A percentile compares a stretch with the other conserved stretches of the same genome.
These are phyloP conservation scores for Lasioglossum leucozonium DNA, from an alignment of 2,888 invertebrate species.

Conservation along the genomic window DNA sequence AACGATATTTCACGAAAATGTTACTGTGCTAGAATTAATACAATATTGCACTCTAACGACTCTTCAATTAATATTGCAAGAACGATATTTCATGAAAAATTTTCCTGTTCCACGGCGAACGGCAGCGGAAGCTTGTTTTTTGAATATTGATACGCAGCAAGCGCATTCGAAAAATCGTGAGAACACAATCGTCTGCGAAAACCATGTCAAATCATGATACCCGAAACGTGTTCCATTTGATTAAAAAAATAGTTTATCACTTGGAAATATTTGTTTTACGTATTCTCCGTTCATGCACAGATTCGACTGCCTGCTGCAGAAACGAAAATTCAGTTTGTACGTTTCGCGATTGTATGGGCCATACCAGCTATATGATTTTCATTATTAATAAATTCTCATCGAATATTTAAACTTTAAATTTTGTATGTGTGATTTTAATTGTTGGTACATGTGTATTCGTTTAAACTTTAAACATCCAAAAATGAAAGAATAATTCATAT, in stretches of 20 bases:
- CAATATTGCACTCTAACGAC: too few species aligned
- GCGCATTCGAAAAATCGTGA: neutral
- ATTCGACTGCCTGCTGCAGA: neutral
- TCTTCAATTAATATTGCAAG: neutral
- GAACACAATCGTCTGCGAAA: neutral
- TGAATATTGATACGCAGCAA: neutral
- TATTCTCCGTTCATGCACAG: neutral
- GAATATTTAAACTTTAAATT: neutral
- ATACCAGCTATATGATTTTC: neutral
- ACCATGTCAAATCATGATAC: neutral
- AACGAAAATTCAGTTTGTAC: neutral
- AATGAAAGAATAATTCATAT: too few species aligned
- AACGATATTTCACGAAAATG: neutral
- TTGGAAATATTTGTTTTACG: neutral
- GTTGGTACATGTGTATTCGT: neutral
- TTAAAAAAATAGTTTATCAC: neutral
- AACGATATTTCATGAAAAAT: neutral
- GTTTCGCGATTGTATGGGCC: neutral
- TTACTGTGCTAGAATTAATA: neutral
- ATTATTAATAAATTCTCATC: neutral
- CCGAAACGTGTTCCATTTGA: neutral
- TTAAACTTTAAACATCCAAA: neutral
- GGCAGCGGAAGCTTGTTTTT: neutral
- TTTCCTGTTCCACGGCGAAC: neutral
- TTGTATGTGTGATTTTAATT: neutral